Evolutionary conservation across 2,888 invertebrate species (phyloP), one percentile per base, ranked within the genome.

Genomic region (Carabus problematicus): DNA sequence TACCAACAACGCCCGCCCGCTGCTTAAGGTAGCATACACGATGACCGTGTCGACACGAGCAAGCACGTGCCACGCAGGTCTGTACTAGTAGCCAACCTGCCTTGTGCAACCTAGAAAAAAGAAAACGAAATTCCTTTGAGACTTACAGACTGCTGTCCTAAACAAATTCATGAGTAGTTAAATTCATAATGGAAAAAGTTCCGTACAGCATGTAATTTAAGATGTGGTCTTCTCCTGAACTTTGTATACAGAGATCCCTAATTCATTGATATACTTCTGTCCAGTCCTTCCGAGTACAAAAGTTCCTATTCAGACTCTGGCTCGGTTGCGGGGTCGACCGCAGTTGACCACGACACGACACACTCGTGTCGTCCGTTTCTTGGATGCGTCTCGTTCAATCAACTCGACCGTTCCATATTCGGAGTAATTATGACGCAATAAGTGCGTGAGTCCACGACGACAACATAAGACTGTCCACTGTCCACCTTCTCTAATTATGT

Each of bases 391-490:
- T 39, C 45, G 55, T 55, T 45, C 64, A 64, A 64, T 64, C 64
- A 56, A 54, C 64, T 41, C 19, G 12, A 39, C 18, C 49, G 64
- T 56, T 64, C 64, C 55, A 64, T 64, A 56, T 64, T 64, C 64
- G 64, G 42, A 43, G 64, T 39, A 64, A 64, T 64, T 64, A 64
- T 64, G 64, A 64, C 42, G 64, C 55, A 64, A 56, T 64, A 56
- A 56, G 56, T 54, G 29, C 43, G 55, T 42, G 40, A n/a, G 40
- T 41, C 47, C 39, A 19, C n/a, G n/a, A n/a, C n/a, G n/a, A n/a
- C n/a, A n/a, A n/a, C n/a, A n/a, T n/a, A n/a, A n/a, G n/a, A n/a
- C 29, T 29, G 29, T 52, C 41, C 40, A 43, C 45, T 45, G 56
- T 45, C 55, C 56, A 56, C 56, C 64, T 64, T 55, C 54, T 39